Conservation (phyloP, 2,888 invertebrate genomes). For the Crioceris asparagi region DNA sequence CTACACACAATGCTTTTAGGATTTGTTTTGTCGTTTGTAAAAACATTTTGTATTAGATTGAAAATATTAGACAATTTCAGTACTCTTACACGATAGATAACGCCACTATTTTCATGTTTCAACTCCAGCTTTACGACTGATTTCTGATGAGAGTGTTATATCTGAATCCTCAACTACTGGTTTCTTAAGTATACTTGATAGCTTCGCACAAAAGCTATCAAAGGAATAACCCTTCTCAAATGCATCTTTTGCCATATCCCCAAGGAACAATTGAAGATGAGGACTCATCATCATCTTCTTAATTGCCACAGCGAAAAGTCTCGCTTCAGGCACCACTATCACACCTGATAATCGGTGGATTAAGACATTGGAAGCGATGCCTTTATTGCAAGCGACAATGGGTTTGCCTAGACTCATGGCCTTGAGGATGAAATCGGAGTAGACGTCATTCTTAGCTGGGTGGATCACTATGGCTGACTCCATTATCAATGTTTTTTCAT, state of each 20-base stretch:
- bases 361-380: conserved; percentile 28
- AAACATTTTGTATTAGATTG: too few relatives aligned
- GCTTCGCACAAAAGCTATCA: conserved; percentile 23
- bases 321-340: conserved; percentile 29
- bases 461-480: conserved; percentile 30
- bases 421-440: conserved; percentile 29
- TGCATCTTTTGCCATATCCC: conserved; percentile 31
- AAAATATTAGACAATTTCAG: too few relatives aligned
- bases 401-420: conserved; percentile 31
- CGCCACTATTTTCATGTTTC: too few relatives aligned
- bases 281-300: conserved; percentile 30
- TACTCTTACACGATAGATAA: too few relatives aligned
- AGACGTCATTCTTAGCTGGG: conserved; percentile 29
- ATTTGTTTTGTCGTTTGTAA: too few relatives aligned
- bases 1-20: too few relatives aligned
- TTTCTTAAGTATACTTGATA: conserved; percentile 11
- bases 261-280: conserved; percentile 30
- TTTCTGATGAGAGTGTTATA: too few relatives aligned
- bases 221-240: conserved; percentile 29
- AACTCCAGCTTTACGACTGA: too few relatives aligned
- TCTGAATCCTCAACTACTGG: conserved; percentile 1
- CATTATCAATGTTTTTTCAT: conserved; percentile 31
- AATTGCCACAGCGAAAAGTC: conserved; percentile 30
- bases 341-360: conserved; percentile 31
- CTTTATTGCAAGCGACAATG: conserved; percentile 30